phyloP scores from a whole-genome alignment of 30 jellyfish, hydroid and myxozoan species.

The Hydractinia echinata region DNA sequence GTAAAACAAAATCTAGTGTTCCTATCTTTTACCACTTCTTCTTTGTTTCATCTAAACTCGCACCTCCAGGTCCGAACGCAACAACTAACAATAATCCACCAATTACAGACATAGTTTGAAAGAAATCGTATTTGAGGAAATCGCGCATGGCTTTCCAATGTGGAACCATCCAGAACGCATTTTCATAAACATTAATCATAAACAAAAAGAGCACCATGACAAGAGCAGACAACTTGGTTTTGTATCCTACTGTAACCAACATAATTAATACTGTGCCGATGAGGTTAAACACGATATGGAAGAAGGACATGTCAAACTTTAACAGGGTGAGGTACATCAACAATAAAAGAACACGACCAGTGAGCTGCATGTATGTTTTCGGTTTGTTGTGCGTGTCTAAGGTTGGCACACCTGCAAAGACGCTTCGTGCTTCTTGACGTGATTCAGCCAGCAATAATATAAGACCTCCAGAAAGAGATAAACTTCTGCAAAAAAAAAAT shows the following conservation, averaged over 20 bases:
- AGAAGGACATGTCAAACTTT: constrained; percentile 86
- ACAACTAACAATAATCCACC: constrained; percentile 98
- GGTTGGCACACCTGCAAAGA: constrained; percentile 99
- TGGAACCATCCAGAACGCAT: constrained; percentile 99
- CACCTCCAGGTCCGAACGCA: constrained; percentile 99
- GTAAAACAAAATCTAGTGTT: background rate
- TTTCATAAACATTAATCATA: constrained; percentile 68
- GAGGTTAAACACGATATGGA: constrained; percentile 80
- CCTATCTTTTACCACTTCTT: constrained; percentile 82
- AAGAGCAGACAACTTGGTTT: constrained; percentile 92
- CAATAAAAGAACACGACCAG: constrained; percentile 93
- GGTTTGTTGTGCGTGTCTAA: constrained; percentile 87
- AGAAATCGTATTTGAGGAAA: constrained; percentile 94
- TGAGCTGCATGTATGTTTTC: constrained; percentile 95
- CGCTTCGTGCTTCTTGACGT: constrained; percentile 89
- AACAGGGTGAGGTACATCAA: constrained; percentile 94
- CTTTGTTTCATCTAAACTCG: constrained; percentile 94
- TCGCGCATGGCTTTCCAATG: constrained; percentile 97
- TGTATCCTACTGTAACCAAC: constrained; percentile 95
- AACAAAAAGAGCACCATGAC: constrained; percentile 77
- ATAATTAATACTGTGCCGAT: constrained; percentile 76
- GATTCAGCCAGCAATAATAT: constrained; percentile 89
- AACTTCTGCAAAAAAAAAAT: constrained; percentile 63
- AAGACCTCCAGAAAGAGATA: constrained; percentile 92
- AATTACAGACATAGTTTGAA: constrained; percentile 99